Conservation (phyloP, 2,888 invertebrate species). For the Atrina japonica region DNA sequence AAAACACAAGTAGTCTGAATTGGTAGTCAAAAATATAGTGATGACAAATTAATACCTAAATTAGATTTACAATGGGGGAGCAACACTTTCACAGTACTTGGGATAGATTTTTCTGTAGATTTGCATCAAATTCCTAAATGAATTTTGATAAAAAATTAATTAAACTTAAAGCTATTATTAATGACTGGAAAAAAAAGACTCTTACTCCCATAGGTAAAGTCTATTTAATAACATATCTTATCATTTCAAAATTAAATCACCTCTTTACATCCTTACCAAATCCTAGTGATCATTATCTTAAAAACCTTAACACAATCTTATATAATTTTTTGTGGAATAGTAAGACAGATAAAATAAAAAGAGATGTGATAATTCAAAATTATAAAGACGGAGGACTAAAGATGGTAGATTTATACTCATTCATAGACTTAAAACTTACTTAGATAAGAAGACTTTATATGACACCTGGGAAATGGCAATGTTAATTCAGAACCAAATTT, state of each 20-base stretch:
- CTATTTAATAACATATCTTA: neutral
- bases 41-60: neutral
- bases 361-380: neutral
- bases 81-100: neutral
- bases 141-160: neutral
- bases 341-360: neutral
- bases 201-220: neutral
- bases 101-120: slow-evolving; percentile 7
- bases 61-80: neutral
- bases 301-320: neutral
- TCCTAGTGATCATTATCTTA: neutral
- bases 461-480: too few relatives aligned
- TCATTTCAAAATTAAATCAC: neutral
- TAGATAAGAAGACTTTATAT: too few relatives aligned
- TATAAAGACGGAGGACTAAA: neutral
- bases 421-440: too few relatives aligned
- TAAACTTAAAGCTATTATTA: neutral
- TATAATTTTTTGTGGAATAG: neutral
- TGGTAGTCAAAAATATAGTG: neutral
- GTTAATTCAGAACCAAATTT: too few relatives aligned
- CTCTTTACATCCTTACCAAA: neutral
- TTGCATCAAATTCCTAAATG: neutral
- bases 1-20: neutral
- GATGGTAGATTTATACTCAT: neutral
- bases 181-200: neutral